Evolutionary conservation across 2,113 vertebrate genomes (phyloP), one percentile per base, ranked within the genome.

Genomic region (Elgaria multicarinata): DNA sequence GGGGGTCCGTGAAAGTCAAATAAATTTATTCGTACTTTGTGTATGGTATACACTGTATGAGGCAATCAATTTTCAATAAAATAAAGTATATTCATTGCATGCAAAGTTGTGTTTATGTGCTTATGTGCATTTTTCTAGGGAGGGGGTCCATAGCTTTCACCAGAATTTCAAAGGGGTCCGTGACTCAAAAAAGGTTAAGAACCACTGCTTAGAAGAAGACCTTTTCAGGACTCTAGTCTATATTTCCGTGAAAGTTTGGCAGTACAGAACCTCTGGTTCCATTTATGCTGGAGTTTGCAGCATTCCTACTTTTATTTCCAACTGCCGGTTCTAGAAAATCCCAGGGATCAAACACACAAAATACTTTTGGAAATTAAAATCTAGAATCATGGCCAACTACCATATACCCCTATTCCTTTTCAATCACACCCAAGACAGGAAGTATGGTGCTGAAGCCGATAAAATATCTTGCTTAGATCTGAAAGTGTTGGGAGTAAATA

Each of bases 401-500:
- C 20, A 31, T 20, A 90, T 90, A 14, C 50, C 83, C 13, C 75
- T 86, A 72, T 87, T 92, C 46, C 69, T 78, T 75, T 87, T 86
- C 42, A 6, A 88, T 87, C 8, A 69, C 77, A 86, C 86, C 55
- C 90, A 53, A 78, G 87, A 81, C 91, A 88, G 2, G 71, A 64
- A 77, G 87, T 92, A 69, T 0, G 0, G 31, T 84, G 66, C 84
- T 53, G 16, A 90, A 89, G 72, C 87, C 89, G 83, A 82, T 85
- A 92, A 90, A 88, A 77, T 62, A 33, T 81, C 83, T 82, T 62
- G 75, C 62, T 87, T 89, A 53, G 91, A 71, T 72, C 64, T 87
- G 0, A 39, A 95, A 83, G 86, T 67, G 36, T 46, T 82, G 91
- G 91, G 13, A 95, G 92, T 93, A 87, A 93, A 66, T 75, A 36